Percentiles rank a stretch among this genome's conserved stretches.
Evolutionary conservation across 2,888 invertebrate genomes (phyloP).

Genomic region (Drosophila paranaensis): DNA sequence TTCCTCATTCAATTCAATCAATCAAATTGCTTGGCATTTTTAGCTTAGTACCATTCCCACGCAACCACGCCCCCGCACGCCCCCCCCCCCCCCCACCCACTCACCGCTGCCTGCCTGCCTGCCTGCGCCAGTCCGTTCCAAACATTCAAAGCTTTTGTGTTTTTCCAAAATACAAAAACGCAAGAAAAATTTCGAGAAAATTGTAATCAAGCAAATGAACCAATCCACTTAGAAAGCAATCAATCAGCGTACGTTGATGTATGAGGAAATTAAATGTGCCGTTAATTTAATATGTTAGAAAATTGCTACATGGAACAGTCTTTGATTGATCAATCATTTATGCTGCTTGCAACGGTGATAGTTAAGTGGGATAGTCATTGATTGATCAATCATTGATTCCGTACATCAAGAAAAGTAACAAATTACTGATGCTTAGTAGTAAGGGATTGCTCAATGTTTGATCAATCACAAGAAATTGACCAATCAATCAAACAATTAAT

Average conservation of each 20-base stretch:
- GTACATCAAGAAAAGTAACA: neutral
- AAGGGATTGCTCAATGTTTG: too few species aligned
- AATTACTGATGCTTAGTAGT: neutral
- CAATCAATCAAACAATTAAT: neutral
- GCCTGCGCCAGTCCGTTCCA: slow-evolving; percentile 11
- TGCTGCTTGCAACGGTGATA: neutral
- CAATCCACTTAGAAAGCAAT: neutral
- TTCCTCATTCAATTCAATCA: slow-evolving; percentile 70
- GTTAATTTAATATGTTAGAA: too few species aligned
- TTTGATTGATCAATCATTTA: slow-evolving; percentile 3
- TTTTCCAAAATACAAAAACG: neutral
- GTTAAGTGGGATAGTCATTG: neutral
- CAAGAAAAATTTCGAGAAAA: neutral
- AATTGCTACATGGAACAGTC: neutral
- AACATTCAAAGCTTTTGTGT: neutral
- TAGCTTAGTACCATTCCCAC: slow-evolving; percentile 28
- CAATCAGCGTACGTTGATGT: neutral
- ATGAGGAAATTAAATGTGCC: neutral
- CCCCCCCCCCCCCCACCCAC: neutral
- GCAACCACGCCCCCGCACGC: neutral
- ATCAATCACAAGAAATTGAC: neutral
- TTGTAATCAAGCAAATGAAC: neutral
- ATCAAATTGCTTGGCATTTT: slow-evolving; percentile 65
- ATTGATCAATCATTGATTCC: neutral
- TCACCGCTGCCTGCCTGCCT: neutral